phyloP scores from a whole-genome alignment of 2,797 vertebrate genomes.

The Nannoperca obscura region DNA sequence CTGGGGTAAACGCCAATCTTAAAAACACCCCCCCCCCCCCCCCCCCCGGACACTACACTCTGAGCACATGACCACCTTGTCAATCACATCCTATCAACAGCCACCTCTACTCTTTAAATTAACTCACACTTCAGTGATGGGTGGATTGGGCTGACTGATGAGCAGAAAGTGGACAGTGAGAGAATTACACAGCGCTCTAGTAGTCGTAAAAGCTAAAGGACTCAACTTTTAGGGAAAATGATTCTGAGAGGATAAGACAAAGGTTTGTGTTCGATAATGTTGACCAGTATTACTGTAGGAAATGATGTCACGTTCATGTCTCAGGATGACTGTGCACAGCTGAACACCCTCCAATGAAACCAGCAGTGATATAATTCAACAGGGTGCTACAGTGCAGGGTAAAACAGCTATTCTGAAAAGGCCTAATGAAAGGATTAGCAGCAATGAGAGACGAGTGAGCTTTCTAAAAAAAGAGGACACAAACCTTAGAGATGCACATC shows the following conservation, averaged over 20 bases:
- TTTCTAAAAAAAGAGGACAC: conserved; percentile 38
- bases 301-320: conserved; percentile 78
- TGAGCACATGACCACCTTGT: conserved; percentile 55
- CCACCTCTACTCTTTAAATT: conserved; percentile 46
- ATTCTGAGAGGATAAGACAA: conserved; percentile 19
- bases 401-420: conserved; percentile 46
- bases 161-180: conserved; percentile 10
- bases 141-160: conserved; percentile 20
- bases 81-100: conserved; percentile 54
- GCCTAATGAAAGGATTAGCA: conserved; percentile 16
- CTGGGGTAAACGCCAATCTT: too few species aligned
- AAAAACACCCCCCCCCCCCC: too few species aligned
- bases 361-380: conserved; percentile 79
- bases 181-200: background rate
- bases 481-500: conserved; percentile 60
- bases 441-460: conserved; percentile 26
- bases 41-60: conserved; percentile 28
- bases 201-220: background rate
- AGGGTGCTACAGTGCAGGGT: conserved; percentile 80
- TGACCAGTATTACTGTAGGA: conserved; percentile 58
- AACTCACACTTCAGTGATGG: conserved; percentile 50
- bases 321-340: conserved; percentile 80
- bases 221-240: conserved; percentile 12
- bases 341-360: conserved; percentile 78
- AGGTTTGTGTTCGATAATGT: conserved; percentile 26